Evolutionary conservation across 2,888 invertebrate genomes (phyloP).

Genomic region (Hirtodrosophila trivittata): DNA sequence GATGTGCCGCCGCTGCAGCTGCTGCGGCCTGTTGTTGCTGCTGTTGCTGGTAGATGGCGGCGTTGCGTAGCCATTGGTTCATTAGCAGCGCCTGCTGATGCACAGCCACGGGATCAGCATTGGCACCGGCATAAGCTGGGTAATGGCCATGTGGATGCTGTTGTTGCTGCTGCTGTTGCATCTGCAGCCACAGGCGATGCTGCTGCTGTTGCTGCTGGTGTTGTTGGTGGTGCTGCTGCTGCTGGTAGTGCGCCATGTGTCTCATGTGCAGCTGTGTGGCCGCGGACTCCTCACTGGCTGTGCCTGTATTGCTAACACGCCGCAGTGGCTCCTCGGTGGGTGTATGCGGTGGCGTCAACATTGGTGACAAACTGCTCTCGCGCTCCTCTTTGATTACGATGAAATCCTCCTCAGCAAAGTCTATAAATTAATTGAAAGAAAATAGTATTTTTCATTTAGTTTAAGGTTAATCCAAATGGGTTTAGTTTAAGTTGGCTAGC

Average conservation of each 20-base stretch:
- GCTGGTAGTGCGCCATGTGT: constrained; percentile 69
- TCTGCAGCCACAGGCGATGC: constrained; percentile 56
- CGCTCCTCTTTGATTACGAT: constrained; percentile 87
- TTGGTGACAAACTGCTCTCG: constrained; percentile 85
- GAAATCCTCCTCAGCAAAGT: constrained; percentile 86
- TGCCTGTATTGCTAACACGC: constrained; percentile 37
- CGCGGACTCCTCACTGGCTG: constrained; percentile 72
- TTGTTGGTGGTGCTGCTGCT: constrained; percentile 64
- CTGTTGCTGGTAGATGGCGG: constrained; percentile 86
- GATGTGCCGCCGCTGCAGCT: constrained; percentile 49
- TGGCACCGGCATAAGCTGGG: constrained; percentile 62
- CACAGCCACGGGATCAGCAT: constrained; percentile 85
- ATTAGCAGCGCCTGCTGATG: constrained; percentile 86
- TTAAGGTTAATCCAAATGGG: neutral
- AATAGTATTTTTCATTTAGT: constrained; percentile 9
- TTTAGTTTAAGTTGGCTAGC: neutral
- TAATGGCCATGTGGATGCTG: constrained; percentile 77
- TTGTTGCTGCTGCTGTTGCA: constrained; percentile 57
- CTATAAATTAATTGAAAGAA: constrained; percentile 73
- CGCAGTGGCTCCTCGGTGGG: constrained; percentile 86
- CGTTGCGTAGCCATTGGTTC: constrained; percentile 90
- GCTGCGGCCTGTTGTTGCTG: constrained; percentile 80
- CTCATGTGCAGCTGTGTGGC: constrained; percentile 72
- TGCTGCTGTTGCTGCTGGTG: constrained; percentile 73
- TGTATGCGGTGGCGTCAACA: constrained; percentile 90